Conservation (phyloP, 1,140 invertebrate genomes). For the Bacillus rossius region DNA sequence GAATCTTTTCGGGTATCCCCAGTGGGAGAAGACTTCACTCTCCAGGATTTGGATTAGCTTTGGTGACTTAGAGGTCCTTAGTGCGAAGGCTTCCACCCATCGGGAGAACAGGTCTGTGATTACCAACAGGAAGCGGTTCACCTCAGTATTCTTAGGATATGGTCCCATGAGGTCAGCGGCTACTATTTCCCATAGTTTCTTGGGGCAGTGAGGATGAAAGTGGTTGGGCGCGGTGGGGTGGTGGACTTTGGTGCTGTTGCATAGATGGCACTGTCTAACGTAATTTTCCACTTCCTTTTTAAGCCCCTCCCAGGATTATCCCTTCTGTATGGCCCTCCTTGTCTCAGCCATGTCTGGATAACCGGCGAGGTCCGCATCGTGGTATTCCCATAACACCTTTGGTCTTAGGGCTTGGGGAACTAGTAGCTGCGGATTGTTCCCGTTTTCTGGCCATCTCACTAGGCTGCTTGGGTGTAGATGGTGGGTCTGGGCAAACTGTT, state of each 20-base stretch:
- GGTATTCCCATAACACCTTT: slow-evolving; percentile 12
- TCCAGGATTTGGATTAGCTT: slow-evolving; percentile 18
- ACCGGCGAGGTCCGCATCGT: slow-evolving; percentile 20
- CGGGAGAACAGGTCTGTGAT: slow-evolving; percentile 24
- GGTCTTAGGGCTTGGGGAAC: slow-evolving; percentile 2
- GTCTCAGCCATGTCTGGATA: slow-evolving; percentile 25
- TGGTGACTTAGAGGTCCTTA: slow-evolving; percentile 14
- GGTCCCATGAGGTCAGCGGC: slow-evolving; percentile 24
- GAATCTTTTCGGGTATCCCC: slow-evolving; percentile 23
- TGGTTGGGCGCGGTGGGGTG: background rate
- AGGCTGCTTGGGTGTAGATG: background rate
- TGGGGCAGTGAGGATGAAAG: background rate
- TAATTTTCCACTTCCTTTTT: too few relatives aligned
- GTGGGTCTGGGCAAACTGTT: background rate
- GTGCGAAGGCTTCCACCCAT: slow-evolving; percentile 24
- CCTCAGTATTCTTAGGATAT: slow-evolving; percentile 14
- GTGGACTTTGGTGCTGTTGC: slow-evolving; percentile 7
- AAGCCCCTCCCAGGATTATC: slow-evolving; percentile 12
- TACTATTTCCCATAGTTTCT: slow-evolving; percentile 16
- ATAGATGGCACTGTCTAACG: slow-evolving; percentile 12
- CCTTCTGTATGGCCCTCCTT: slow-evolving; percentile 4
- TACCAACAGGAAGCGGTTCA: slow-evolving; percentile 19
- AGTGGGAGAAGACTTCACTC: slow-evolving; percentile 26
- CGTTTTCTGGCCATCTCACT: background rate
- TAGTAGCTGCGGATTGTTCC: background rate